These are phyloP conservation scores for Psittacula cyanocephala DNA, from an alignment of 2,113 vertebrate species.

Conservation along the genomic window DNA sequence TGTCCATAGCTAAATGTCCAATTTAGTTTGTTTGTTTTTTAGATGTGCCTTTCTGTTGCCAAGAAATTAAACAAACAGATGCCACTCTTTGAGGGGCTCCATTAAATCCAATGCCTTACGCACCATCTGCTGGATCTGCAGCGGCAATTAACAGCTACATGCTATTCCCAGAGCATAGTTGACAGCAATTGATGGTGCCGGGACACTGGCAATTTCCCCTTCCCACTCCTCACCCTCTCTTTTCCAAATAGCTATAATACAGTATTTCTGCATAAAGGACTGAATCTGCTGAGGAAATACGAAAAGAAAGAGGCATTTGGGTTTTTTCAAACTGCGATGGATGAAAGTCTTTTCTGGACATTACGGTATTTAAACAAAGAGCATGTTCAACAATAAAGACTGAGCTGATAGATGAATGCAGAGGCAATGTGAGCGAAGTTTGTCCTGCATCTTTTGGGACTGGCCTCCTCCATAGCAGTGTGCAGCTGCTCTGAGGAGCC, in stretches of 20 bases:
- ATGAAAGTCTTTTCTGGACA: neutral
- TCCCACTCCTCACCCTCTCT: neutral
- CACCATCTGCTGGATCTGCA: conserved; percentile 76
- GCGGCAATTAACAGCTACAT: conserved; percentile 75
- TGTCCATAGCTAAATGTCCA: conserved; percentile 49
- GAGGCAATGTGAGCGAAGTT: neutral
- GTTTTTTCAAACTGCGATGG: neutral
- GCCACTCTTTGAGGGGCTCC: conserved; percentile 69
- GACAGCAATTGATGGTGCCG: conserved; percentile 6
- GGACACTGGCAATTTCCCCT: neutral
- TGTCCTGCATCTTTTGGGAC: neutral
- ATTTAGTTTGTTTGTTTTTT: conserved; percentile 67
- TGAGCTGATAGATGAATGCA: neutral
- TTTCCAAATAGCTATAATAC: neutral
- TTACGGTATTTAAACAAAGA: neutral
- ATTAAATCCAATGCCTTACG: conserved; percentile 59
- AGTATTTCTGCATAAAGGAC: neutral
- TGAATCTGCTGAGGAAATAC: neutral
- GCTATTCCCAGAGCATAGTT: conserved; percentile 67
- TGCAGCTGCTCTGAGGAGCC: neutral
- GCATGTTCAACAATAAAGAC: neutral
- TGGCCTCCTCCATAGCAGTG: neutral
- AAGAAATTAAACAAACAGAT: conserved; percentile 80
- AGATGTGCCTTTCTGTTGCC: conserved; percentile 44
- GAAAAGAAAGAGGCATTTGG: neutral